Evolutionary conservation across 2,113 vertebrate species (phyloP).

Genomic region (Hemicordylus capensis): DNA sequence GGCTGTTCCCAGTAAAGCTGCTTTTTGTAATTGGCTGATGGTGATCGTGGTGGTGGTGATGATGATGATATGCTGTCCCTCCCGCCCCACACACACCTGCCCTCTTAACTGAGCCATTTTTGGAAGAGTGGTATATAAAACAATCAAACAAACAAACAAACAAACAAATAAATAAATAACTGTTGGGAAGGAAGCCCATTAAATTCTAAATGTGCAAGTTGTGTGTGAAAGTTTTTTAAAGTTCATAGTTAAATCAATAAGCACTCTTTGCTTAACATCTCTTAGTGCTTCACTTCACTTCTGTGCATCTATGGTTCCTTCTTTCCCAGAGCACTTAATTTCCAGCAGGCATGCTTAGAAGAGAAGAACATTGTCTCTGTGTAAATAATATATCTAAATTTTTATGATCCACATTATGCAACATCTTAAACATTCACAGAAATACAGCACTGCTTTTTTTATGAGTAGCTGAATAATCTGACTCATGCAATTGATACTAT

Average conservation of each 20-base stretch:
- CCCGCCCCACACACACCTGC: conserved; percentile 21
- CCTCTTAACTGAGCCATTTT: too few relatives aligned
- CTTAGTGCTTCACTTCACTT: conserved; percentile 3
- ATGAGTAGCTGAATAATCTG: conserved; percentile 43
- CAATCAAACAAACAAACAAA: too few relatives aligned
- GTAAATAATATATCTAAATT: conserved; percentile 66
- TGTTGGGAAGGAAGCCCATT: background rate
- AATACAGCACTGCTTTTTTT: conserved; percentile 61
- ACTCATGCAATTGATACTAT: conserved; percentile 37
- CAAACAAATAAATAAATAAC: too few relatives aligned
- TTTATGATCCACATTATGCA: conserved; percentile 59
- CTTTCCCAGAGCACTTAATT: conserved; percentile 32
- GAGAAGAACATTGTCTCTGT: conserved; percentile 58
- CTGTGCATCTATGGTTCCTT: background rate
- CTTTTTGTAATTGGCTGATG: too few relatives aligned
- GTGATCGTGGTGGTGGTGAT: too few relatives aligned
- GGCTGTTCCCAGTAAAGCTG: too few relatives aligned
- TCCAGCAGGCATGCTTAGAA: conserved; percentile 39
- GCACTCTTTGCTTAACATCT: conserved; percentile 28
- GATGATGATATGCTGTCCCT: background rate
- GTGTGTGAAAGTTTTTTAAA: background rate
- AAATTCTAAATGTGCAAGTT: background rate
- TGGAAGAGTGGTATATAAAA: too few relatives aligned
- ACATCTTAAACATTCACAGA: conserved; percentile 66
- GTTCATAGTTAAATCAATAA: background rate